phyloP scores from a whole-genome alignment of 64 coral and sea anemone species.

The Actinia tenebrosa region DNA sequence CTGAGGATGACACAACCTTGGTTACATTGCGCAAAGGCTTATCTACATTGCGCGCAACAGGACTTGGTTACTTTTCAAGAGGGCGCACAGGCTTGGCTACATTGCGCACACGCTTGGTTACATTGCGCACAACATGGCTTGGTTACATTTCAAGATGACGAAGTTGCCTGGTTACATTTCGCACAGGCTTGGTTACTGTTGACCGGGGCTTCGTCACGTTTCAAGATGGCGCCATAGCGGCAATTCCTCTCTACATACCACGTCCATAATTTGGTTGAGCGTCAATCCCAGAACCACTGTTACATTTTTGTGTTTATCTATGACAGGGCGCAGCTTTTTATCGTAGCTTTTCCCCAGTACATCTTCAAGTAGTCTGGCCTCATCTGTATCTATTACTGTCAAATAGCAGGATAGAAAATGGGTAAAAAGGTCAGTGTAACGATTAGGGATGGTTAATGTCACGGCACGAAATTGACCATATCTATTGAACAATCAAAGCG shows the following conservation, averaged over 20 bases:
- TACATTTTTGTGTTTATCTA: not conserved
- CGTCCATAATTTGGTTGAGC: slow-evolving; percentile 26
- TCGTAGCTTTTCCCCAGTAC: not conserved
- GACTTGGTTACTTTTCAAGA: no score
- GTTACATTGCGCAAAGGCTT: not conserved
- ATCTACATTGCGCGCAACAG: no score
- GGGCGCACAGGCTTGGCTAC: not conserved
- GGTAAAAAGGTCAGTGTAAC: not conserved
- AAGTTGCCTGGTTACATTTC: no score
- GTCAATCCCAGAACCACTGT: slow-evolving; percentile 16
- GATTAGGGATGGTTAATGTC: not conserved
- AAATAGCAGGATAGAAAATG: not conserved
- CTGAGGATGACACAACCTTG: no score
- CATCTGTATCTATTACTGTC: slow-evolving; percentile 5
- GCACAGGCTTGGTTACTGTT: not conserved
- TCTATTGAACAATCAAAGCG: no score
- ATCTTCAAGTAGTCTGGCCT: not conserved
- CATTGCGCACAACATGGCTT: not conserved
- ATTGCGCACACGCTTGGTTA: not conserved
- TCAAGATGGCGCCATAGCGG: not conserved
- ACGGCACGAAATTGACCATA: not conserved
- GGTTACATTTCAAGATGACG: no score
- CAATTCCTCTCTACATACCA: not conserved
- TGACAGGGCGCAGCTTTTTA: slow-evolving; percentile 17
- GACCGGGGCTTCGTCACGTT: no score